Percentiles rank a stretch among this genome's conserved stretches.
Evolutionary conservation across 2,113 vertebrate species (phyloP).

Genomic region (Indri indri): DNA sequence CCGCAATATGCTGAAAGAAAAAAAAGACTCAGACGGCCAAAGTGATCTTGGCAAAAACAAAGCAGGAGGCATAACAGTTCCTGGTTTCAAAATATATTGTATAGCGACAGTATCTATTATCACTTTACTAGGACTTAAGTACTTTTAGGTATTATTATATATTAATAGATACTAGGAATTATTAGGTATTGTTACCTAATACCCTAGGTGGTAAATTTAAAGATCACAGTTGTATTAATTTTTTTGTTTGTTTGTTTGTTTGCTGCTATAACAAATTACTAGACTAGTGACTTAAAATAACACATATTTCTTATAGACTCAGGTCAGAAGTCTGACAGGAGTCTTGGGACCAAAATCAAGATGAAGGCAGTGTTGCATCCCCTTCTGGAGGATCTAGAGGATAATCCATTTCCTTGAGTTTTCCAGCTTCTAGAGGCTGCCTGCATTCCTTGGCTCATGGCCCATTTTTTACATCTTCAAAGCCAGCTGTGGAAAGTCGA

Average conservation of each 20-base stretch:
- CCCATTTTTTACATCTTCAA: background rate
- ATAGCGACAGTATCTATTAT: background rate
- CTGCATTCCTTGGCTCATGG: background rate
- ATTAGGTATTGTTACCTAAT: background rate
- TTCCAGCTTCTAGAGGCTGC: background rate
- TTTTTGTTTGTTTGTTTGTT: background rate
- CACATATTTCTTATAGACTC: background rate
- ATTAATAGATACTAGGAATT: background rate
- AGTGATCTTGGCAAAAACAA: background rate
- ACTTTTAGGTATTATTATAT: background rate
- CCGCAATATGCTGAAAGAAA: no score
- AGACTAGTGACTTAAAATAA: background rate
- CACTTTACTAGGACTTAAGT: background rate
- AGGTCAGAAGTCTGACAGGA: background rate
- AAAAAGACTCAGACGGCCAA: background rate
- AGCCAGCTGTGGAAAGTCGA: background rate
- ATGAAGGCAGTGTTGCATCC: background rate
- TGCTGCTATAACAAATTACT: background rate
- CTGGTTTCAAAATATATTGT: background rate
- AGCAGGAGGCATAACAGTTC: background rate
- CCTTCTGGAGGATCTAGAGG: accelerated
- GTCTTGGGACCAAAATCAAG: background rate
- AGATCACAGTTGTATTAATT: background rate
- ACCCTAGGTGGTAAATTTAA: background rate
- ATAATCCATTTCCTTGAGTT: background rate